Evolutionary conservation across 2,888 invertebrate species (phyloP).

Genomic region (Aspidiotus destructor): DNA sequence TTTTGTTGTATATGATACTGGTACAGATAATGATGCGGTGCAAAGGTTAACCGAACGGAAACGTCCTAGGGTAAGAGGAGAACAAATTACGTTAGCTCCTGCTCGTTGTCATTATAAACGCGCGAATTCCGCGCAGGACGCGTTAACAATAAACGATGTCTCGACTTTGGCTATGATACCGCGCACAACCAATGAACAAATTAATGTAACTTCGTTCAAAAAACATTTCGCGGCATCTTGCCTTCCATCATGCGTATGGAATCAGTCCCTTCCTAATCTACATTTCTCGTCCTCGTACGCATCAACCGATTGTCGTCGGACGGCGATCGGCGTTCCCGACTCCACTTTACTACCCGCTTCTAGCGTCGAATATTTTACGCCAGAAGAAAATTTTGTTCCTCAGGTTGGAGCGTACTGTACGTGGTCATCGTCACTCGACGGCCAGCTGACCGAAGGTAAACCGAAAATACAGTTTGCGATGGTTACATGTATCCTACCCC

Average conservation of each 20-base stretch:
- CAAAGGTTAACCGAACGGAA: background rate
- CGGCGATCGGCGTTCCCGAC: background rate
- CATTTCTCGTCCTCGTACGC: constrained; percentile 5
- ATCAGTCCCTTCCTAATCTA: constrained; percentile 26
- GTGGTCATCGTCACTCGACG: constrained; percentile 20
- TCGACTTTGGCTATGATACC: background rate
- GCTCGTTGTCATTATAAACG: background rate
- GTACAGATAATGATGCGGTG: background rate
- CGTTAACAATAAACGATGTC: background rate
- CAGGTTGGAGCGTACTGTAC: constrained; percentile 25
- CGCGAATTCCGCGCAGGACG: background rate
- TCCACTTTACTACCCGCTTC: background rate
- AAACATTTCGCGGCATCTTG: constrained; percentile 26
- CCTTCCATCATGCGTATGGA: constrained; percentile 26
- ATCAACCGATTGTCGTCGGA: background rate
- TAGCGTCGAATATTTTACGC: constrained; percentile 31
- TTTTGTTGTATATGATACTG: background rate
- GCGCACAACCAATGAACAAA: constrained; percentile 3
- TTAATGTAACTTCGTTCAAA: constrained; percentile 21
- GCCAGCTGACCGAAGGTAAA: constrained; percentile 24
- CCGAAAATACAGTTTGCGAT: constrained; percentile 1
- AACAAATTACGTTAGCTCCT: background rate
- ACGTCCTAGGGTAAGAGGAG: background rate
- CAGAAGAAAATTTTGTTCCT: constrained; percentile 23
- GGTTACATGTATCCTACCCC: background rate